Evolutionary conservation across 1,140 invertebrate genomes (phyloP).

Genomic region (Trichogramma pretiosum): DNA sequence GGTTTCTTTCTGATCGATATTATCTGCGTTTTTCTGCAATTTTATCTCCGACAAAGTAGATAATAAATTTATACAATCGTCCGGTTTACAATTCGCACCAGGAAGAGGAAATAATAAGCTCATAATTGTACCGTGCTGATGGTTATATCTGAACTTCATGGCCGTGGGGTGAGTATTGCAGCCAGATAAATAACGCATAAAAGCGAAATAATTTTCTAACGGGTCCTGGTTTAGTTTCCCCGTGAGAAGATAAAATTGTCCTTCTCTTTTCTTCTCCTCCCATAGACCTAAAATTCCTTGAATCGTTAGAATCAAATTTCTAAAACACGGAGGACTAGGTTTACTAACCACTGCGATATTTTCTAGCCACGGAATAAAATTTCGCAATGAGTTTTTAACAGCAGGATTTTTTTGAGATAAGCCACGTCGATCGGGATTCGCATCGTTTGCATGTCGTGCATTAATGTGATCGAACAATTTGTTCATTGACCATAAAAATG

Average conservation of each 20-base stretch:
- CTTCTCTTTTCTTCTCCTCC: slow-evolving; percentile 14
- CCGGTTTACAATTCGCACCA: not conserved
- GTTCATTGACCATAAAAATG: not conserved
- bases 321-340: not conserved
- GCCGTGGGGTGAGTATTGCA: slow-evolving; percentile 6
- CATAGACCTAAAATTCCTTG: slow-evolving; percentile 3
- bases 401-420: not conserved
- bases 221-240: slow-evolving; percentile 21
- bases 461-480: not conserved
- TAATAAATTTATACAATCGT: not conserved
- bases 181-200: slow-evolving; percentile 18
- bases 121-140: not conserved
- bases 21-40: not conserved
- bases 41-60: not conserved
- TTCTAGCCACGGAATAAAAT: not conserved
- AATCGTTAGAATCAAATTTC: not conserved
- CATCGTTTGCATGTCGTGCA: not conserved
- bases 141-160: not conserved
- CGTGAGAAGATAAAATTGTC: slow-evolving; percentile 15
- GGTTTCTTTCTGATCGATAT: not conserved
- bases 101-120: not conserved
- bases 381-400: not conserved
- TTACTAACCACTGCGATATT: not conserved
- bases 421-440: slow-evolving; percentile 5
- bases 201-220: slow-evolving; percentile 24